Percentiles rank a stretch among this genome's conserved stretches.
These are phyloP conservation scores for Micropoecilia bifurca DNA, from an alignment of 2,797 vertebrate species.

Conservation along the genomic window DNA sequence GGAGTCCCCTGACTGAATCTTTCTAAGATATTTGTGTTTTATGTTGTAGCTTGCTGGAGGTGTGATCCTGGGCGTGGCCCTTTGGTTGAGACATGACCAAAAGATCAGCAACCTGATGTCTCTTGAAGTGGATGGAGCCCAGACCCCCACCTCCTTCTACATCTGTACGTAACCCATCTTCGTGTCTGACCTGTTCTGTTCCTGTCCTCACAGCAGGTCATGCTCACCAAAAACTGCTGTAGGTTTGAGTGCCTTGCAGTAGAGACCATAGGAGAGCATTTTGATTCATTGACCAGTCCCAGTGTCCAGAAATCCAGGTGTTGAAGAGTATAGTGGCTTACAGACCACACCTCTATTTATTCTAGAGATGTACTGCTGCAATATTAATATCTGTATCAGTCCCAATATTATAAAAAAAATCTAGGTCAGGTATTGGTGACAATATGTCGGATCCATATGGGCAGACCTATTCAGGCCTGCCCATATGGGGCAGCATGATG, in stretches of 20 bases:
- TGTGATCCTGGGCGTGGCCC: conserved; percentile 93
- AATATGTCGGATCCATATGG: no score
- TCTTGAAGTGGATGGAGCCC: conserved; percentile 81
- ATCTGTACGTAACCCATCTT: conserved; percentile 82
- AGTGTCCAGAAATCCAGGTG: neutral
- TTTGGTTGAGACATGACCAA: conserved; percentile 94
- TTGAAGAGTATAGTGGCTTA: neutral
- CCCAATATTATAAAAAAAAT: no score
- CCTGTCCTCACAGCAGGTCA: neutral
- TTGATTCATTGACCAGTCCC: neutral
- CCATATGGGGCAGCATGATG: no score
- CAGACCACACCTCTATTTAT: neutral
- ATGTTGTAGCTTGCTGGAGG: conserved; percentile 87
- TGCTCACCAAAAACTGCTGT: neutral
- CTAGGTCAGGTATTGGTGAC: no score
- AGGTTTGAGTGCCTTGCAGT: neutral
- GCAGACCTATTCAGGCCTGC: no score
- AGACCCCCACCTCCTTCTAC: conserved; percentile 92
- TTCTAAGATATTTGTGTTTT: conserved; percentile 10
- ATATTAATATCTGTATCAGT: no score
- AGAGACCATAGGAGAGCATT: neutral
- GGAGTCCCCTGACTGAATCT: neutral
- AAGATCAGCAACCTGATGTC: conserved; percentile 90
- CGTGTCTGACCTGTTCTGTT: neutral
- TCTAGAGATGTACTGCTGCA: no score